Base-by-base conservation (phyloP, 2,888 invertebrate genomes). In the Nephrotoma guestfalica region DNA sequence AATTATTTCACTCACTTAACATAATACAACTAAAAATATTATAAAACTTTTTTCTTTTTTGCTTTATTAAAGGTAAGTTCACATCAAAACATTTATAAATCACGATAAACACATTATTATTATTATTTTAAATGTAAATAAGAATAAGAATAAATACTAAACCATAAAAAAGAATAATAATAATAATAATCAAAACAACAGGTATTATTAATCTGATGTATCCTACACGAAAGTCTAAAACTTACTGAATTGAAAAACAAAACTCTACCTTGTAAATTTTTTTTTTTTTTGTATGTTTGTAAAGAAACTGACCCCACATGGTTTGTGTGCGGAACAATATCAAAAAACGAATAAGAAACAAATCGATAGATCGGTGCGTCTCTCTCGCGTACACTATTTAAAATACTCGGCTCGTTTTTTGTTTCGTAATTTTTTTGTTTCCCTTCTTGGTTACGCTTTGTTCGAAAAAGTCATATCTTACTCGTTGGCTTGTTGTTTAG, bases 191-290 rank as follows among this genome's bases (percentile, higher is more conserved):
- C 42, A 84, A 71, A 84, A 84, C 84, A 84, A 84, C 84, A 42
- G 84, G 42, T 40, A 18, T 47, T 13, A 30, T 4, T 43, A 86
- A 47, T 45, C 45, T 86, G 45, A 86, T 86, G 86, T 86, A 86
- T 47, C 43, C 86, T 40, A 86, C 86, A 47, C 86, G 86, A 86
- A 86, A 45, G 86, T 86, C 86, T 86, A 47, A 45, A 45, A 45
- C 86, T 86, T 45, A 86, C 86, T 86, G 47, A 86, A 47, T 86
- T 47, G 47, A 86, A 86, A 86, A 86, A 86, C 45, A 86, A 71
- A 86, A 86, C 86, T 86, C 43, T 86, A 45, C 86, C 86, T 86
- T 86, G 47, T 47, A 45, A 86, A 84, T 84, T 71, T 71, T 71
- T 71, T 51, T 51, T 51, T 51, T 51, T 71, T 9, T 51, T 71